phyloP scores from a whole-genome alignment of 2,888 invertebrate species.

The Notodonta dromedarius region DNA sequence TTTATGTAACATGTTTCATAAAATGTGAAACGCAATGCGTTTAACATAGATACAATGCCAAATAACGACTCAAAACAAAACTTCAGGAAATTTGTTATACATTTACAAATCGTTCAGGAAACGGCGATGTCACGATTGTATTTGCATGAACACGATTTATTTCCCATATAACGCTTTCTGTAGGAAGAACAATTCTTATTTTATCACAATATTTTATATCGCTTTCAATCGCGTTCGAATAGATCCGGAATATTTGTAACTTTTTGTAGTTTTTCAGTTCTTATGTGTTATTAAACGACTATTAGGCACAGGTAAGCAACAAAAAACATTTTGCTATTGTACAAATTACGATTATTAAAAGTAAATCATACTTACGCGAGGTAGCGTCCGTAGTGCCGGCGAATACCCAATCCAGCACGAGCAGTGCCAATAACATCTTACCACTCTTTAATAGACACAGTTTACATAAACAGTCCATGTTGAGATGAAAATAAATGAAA shows the following conservation, averaged over 20 bases:
- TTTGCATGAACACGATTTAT: not conserved
- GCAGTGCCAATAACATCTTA: constrained; percentile 61
- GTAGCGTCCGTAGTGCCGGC: constrained; percentile 69
- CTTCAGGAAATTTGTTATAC: too few species aligned
- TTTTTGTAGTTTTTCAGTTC: not conserved
- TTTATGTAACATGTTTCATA: too few species aligned
- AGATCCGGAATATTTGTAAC: not conserved
- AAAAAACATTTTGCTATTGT: not conserved
- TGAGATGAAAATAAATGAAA: constrained; percentile 6
- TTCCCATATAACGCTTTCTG: not conserved
- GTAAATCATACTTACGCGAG: constrained; percentile 62
- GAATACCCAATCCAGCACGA: constrained; percentile 73
- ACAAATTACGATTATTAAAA: constrained; percentile 15
- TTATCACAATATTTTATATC: not conserved
- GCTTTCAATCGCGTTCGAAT: not conserved
- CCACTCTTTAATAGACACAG: constrained; percentile 55
- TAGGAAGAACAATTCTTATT: not conserved
- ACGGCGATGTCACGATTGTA: not conserved
- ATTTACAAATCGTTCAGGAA: not conserved
- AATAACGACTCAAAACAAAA: too few species aligned
- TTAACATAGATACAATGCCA: too few species aligned
- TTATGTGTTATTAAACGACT: not conserved
- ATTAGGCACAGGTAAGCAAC: not conserved
- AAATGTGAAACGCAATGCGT: too few species aligned
- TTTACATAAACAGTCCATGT: constrained; percentile 47